Conservation (phyloP, 2,797 vertebrate species). For the Acanthornis magna region DNA sequence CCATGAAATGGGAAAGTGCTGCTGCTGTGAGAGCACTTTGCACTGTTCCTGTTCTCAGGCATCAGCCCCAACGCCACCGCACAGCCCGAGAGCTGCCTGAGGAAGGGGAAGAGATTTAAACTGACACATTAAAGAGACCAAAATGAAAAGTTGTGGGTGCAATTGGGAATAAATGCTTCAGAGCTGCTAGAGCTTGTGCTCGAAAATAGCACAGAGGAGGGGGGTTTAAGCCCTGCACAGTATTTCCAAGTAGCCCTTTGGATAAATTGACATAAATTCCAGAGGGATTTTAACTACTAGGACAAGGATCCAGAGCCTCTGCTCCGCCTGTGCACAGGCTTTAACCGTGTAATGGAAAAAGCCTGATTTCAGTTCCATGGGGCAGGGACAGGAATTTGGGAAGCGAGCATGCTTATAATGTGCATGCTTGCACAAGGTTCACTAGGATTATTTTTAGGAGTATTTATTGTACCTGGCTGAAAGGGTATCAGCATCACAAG, state of each 20-base stretch:
- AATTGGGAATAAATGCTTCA: not conserved
- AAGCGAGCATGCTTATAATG: not conserved
- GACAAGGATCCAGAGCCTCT: not conserved
- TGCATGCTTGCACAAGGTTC: not conserved
- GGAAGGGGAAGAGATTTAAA: not conserved
- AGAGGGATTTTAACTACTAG: constrained; percentile 6
- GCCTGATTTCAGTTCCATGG: not conserved
- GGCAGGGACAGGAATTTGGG: not conserved
- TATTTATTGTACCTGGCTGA: not conserved
- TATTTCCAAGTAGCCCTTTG: constrained; percentile 12
- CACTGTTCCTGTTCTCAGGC: not conserved
- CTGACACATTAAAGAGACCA: not conserved
- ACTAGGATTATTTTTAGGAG: not conserved
- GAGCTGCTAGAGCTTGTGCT: not conserved
- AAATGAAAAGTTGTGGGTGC: constrained; percentile 18
- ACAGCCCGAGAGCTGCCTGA: not conserved
- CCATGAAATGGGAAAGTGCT: not conserved
- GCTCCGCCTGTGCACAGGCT: not conserved
- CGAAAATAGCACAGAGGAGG: not conserved
- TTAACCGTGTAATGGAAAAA: constrained; percentile 12
- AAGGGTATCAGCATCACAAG: not conserved
- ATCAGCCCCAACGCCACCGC: not conserved
- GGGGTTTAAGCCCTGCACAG: not conserved
- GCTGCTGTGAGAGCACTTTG: not conserved
- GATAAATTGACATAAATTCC: constrained; percentile 46